Base-by-base conservation (phyloP, 2,797 vertebrate species). In the Sebastiscus tertius region DNA sequence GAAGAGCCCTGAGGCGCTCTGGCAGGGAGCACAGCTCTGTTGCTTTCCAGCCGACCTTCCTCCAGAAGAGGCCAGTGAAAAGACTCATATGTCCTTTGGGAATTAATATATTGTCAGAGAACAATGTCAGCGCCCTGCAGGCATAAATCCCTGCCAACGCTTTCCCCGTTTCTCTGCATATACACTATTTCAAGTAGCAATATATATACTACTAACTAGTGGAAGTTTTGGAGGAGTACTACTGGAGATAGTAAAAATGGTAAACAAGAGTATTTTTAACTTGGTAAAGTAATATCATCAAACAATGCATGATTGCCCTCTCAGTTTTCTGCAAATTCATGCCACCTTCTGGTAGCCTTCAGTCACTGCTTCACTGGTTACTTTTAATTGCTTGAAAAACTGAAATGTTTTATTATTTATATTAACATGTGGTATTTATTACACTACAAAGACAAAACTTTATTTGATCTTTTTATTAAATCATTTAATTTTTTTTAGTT, bases 261-360 rank as follows among this genome's bases (percentile, higher is more conserved):
- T 52, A 4, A 52, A 27, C 1, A 33, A 22, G 33, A 68, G 33
- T 49, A 56, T 29, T 76, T 29, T 87, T 36, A 46, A 82, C 73
- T 70, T 72, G 54, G 18, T 63, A 22, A 73, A 74, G 73, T 20
- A 52, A 71, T n/a, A 56, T 20, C 13, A 64, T 31, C 31, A 33
- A 70, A 77, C 63, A 81, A 65, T 52, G 58, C 75, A 68, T 39
- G 54, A 72, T 4, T 55, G 16, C 69, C 5, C 70, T 54, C 52
- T 56, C 20, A 77, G 56, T 80, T 75, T 20, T 90, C 46, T 91
- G 89, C 46, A 79, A 72, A 26, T 72, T 85, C 39, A 85, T 83
- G 89, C 93, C 93, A 88, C 90, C 93, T 93, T 72, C 93, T 93
- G 91, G 92, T 80, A 18, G 74, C 67, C 72, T 74, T 72, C 22